Base-by-base conservation (phyloP, 2,888 invertebrate genomes). In the Lepidochrysops patricia region DNA sequence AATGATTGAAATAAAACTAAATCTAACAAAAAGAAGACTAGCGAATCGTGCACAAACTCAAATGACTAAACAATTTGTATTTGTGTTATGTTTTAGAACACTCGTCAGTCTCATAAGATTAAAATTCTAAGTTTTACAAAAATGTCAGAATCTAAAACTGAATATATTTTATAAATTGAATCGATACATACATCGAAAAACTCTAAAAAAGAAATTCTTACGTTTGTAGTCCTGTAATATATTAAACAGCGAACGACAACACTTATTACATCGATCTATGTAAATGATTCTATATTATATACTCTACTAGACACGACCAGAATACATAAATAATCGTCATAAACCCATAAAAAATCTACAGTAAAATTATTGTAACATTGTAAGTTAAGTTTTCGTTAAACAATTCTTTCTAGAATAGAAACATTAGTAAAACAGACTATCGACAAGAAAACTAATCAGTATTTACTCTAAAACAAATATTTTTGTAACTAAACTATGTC, bases 91-190 rank as follows among this genome's bases (percentile, higher is more conserved):
- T 72, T 78, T 82, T 80, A 82, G 88, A 88, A 88, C 88, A 88
- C 88, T 78, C 77, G 77, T 88, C 88, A 88, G 88, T 88, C 88
- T 88, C 87, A 82, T 87, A 79, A 76, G 84, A 80, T 86, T 76
- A 76, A 79, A 77, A 76, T 80, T 81, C 76, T 76, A 80, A 80
- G 75, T 76, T 72, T 73, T 72, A 72, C 69, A 70, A 70, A 71
- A 70, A 66, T 60, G 35, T 61, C 43, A 63, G 57, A 52, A 50
- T 57, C 52, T 57, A 63, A 57, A 52, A 27, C 52, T 27, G 27
- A 54, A 52, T 19, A 29, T 32, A 29, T 54, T 29, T 37, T 12
- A 26, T 50, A 54, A 32, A 32, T 12, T 19, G 32, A 54, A 54
- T 49, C 48, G 23, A 32, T 19, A 54, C 27, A 27, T 26, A 52